Evolutionary conservation across 35 echinoderm and acorn worm genomes (phyloP).

Genomic region (Apostichopus parvimensis): DNA sequence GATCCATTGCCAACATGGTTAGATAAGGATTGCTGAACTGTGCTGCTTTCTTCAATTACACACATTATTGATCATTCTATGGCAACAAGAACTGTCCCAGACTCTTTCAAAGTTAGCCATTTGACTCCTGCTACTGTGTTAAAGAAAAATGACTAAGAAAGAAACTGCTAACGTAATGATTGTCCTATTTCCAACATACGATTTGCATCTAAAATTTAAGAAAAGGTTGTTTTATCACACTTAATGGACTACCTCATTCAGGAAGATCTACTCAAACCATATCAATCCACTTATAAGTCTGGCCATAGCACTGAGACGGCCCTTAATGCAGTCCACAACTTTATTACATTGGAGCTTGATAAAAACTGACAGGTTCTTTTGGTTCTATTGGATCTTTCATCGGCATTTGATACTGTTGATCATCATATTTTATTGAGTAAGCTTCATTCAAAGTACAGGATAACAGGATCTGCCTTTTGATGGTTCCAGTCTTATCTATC

Average conservation of each 20-base stretch:
- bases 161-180: background rate
- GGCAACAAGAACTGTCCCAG: background rate
- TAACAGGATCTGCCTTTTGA: background rate
- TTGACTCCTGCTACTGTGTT: background rate
- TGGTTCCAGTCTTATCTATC: background rate
- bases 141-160: background rate
- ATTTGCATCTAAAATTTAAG: background rate
- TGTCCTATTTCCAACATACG: background rate
- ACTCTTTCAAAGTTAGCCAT: too few relatives aligned
- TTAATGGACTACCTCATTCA: background rate
- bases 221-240: background rate
- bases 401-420: too few relatives aligned
- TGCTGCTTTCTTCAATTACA: background rate
- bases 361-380: background rate
- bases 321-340: constrained; percentile 12
- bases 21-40: too few relatives aligned
- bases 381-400: background rate
- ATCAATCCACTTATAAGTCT: background rate
- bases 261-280: background rate
- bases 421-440: background rate
- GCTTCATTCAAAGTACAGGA: background rate
- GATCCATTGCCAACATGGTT: too few relatives aligned
- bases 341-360: constrained; percentile 1
- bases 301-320: constrained; percentile 2
- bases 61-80: background rate